Evolutionary conservation across 2,888 invertebrate genomes (phyloP).

Genomic region (Deilephila elpenor): DNA sequence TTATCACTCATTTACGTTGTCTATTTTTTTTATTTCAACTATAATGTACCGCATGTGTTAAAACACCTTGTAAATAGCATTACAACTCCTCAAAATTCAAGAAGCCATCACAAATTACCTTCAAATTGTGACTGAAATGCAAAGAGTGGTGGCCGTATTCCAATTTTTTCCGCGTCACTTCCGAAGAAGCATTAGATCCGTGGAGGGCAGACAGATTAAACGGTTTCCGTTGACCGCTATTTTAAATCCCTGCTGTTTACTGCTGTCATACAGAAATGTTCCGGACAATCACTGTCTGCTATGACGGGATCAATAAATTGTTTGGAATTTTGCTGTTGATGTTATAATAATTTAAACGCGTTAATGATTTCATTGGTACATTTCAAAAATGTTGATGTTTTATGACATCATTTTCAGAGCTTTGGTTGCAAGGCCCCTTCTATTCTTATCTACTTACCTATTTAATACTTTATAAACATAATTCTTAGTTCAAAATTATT

Average conservation of each 20-base stretch:
- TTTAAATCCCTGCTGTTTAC: neutral
- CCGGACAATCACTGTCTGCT: neutral
- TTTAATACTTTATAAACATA: too few relatives aligned
- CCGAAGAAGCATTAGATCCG: conserved; percentile 2
- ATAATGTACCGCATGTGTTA: neutral
- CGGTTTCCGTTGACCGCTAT: neutral
- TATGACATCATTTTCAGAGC: too few relatives aligned
- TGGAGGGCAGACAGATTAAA: neutral
- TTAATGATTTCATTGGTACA: too few relatives aligned
- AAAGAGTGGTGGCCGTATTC: neutral
- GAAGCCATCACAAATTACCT: neutral
- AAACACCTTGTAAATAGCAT: neutral
- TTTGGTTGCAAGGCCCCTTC: too few relatives aligned
- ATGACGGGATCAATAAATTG: neutral
- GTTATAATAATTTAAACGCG: too few relatives aligned
- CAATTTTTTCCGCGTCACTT: conserved; percentile 1
- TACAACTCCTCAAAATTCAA: neutral
- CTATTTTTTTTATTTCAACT: too few relatives aligned
- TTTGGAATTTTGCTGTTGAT: neutral
- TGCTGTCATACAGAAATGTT: neutral
- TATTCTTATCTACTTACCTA: too few relatives aligned
- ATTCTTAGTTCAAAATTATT: too few relatives aligned
- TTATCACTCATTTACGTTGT: too few relatives aligned
- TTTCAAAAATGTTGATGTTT: too few relatives aligned
- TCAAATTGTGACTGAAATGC: neutral